Evolutionary conservation across 2,797 vertebrate genomes (phyloP).

Genomic region (Labroides dimidiatus): DNA sequence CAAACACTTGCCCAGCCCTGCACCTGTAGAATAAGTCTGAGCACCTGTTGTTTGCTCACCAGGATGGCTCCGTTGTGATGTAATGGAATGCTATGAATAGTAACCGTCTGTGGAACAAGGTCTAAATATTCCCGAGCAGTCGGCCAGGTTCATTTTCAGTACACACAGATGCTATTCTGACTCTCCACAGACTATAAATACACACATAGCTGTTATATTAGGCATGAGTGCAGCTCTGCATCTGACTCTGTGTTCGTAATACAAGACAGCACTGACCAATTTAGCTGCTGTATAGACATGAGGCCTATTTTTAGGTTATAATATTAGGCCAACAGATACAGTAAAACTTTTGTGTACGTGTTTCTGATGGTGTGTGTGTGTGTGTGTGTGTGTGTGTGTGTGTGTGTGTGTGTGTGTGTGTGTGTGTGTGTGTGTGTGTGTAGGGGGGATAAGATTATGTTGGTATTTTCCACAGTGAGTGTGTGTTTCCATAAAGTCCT

Average conservation of each 20-base stretch:
- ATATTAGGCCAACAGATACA: constrained; percentile 45
- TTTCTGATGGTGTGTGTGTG: not conserved
- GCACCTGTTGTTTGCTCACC: constrained; percentile 60
- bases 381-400: constrained; percentile 3
- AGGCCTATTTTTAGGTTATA: constrained; percentile 68
- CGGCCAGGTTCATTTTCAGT: constrained; percentile 55
- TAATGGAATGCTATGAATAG: constrained; percentile 59
- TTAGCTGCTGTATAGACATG: constrained; percentile 71
- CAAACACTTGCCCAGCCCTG: constrained; percentile 18
- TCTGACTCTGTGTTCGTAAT: constrained; percentile 68
- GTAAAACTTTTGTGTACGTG: constrained; percentile 24
- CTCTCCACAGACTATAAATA: constrained; percentile 69
- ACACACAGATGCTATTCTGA: constrained; percentile 71
- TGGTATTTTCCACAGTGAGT: constrained; percentile 78
- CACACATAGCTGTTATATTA: constrained; percentile 67
- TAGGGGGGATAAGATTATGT: constrained; percentile 52
- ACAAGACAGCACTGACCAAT: constrained; percentile 62
- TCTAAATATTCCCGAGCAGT: constrained; percentile 54
- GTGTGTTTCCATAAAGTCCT: constrained; percentile 59
- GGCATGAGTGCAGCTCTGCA: constrained; percentile 53
- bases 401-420: not conserved
- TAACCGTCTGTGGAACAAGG: constrained; percentile 52
- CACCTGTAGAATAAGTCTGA: constrained; percentile 39
- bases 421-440: constrained; percentile 2
- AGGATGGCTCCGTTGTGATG: constrained; percentile 36